Percentiles rank a stretch among this genome's conserved stretches.
phyloP scores from a whole-genome alignment of 2,113 vertebrate genomes.

The Entosphenus tridentatus region DNA sequence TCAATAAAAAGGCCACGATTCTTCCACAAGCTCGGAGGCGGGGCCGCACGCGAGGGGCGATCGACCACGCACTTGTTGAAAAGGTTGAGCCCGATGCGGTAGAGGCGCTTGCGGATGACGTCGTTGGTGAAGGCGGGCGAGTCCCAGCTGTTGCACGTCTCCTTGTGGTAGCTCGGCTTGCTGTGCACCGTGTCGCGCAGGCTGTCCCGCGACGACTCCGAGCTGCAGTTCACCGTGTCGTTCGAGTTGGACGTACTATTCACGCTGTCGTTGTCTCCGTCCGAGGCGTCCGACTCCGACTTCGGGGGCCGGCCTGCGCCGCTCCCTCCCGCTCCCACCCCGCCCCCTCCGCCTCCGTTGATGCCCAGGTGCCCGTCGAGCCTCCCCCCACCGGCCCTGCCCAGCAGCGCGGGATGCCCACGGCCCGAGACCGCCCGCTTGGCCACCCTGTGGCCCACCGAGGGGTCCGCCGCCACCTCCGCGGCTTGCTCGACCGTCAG shows the following conservation, averaged over 20 bases:
- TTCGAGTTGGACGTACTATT: slow-evolving; percentile 78
- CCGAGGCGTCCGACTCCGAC: slow-evolving; percentile 28
- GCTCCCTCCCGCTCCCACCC: no score
- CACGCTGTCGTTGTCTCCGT: slow-evolving; percentile 66
- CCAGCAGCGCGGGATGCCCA: slow-evolving; percentile 3
- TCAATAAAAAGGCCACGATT: no score
- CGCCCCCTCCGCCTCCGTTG: slow-evolving; percentile 13
- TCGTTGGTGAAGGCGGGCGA: slow-evolving; percentile 6
- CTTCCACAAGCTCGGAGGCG: no score
- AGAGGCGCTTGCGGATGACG: slow-evolving; percentile 6
- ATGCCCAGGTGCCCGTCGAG: slow-evolving; percentile 55
- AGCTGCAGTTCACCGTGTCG: slow-evolving; percentile 79
- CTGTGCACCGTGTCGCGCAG: slow-evolving; percentile 35
- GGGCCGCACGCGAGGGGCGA: no score
- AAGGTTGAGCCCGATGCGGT: slow-evolving; percentile 5
- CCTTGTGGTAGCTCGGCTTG: not conserved
- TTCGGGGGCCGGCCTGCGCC: slow-evolving; percentile 17
- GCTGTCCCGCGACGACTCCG: slow-evolving; percentile 64
- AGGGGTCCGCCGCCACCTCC: not conserved
- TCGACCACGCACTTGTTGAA: slow-evolving; percentile 1
- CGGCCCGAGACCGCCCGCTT: not conserved
- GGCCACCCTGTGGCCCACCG: not conserved
- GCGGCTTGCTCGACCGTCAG: no score
- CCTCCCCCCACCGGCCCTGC: not conserved
- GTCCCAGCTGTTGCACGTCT: slow-evolving; percentile 1